Evolutionary conservation across 2,888 invertebrate genomes (phyloP), one percentile per base, ranked within the genome.

Genomic region (Platycnemis pennipes): DNA sequence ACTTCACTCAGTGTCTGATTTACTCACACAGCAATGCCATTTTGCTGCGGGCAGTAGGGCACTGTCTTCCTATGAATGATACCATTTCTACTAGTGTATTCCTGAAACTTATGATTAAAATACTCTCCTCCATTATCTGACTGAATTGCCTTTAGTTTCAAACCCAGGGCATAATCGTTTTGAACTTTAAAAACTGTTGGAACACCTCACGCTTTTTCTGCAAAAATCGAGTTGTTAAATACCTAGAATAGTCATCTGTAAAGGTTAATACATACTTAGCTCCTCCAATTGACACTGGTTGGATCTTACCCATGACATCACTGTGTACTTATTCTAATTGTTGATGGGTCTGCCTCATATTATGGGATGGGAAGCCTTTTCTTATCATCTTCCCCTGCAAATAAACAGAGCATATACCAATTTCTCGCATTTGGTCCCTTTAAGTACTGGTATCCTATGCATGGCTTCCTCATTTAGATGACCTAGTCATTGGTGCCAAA

Each of bases 71-170:
- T n/a, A 13, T 77, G n/a, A n/a, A 77, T n/a, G 13, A 77, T 77
- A 31, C 77, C 77, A 88, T 19, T 88, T 11, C 26, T 88, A 26
- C 5, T 46, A 46, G 46, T 45, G 46, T 88, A 46, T 26, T 88
- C 46, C 4, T 88, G 45, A 46, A 88, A 88, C n/a, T 46, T 16
- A 13, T 44, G 4, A 42, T 13, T 42, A 13, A 31, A n/a, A 46
- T 88, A 88, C 46, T 88, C 87, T 16, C 56, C 56, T 22, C 56
- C 56, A 22, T 56, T 56, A 56, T 56, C 56, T 56, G 56, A 56
- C 56, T 56, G 56, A 56, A 56, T 56, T 56, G 56, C 22, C 56
- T 56, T 56, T 56, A 56, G 56, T 56, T 63, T 63, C 19, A 63
- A 26, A 63, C 26, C 63, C 63, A 63, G 63, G 22, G n/a, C n/a